A percentile compares a stretch with the other conserved stretches of the same genome.
phyloP scores from a whole-genome alignment of 2,113 vertebrate genomes.

The Chiloscyllium plagiosum region DNA sequence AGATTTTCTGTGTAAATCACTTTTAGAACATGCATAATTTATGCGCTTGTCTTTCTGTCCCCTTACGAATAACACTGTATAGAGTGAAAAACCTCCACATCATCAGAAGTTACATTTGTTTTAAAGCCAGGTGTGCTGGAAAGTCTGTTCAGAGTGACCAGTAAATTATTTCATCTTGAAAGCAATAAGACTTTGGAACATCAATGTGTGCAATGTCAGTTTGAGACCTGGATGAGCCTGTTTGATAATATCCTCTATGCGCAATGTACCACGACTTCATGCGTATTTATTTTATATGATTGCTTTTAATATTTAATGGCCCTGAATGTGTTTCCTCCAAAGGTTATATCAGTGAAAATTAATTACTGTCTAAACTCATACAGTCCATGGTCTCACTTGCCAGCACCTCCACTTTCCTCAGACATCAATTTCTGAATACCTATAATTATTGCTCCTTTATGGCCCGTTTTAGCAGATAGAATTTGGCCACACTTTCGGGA shows the following conservation, averaged over 20 bases:
- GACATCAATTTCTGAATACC: background rate
- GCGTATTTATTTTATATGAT: slow-evolving; percentile 20
- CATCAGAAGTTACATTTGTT: background rate
- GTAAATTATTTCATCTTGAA: slow-evolving; percentile 9
- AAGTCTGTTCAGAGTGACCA: background rate
- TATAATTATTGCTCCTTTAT: slow-evolving; percentile 4
- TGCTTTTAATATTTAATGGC: slow-evolving; percentile 21
- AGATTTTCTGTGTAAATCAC: background rate
- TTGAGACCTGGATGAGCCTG: background rate
- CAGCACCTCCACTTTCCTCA: background rate
- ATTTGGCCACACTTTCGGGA: background rate
- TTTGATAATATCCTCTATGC: background rate
- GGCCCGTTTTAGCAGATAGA: background rate
- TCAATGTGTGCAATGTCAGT: slow-evolving; percentile 1
- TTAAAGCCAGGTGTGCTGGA: background rate
- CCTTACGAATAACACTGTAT: background rate
- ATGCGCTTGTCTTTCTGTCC: background rate
- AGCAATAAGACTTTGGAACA: slow-evolving; percentile 26
- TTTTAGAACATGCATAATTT: background rate
- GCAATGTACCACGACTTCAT: background rate
- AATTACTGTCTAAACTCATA: background rate
- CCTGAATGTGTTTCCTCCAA: slow-evolving; percentile 16
- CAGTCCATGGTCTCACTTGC: background rate
- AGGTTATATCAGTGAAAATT: background rate
- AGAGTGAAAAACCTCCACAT: background rate